phyloP scores from a whole-genome alignment of 2,113 vertebrate genomes.

The Poicephalus meyeri region DNA sequence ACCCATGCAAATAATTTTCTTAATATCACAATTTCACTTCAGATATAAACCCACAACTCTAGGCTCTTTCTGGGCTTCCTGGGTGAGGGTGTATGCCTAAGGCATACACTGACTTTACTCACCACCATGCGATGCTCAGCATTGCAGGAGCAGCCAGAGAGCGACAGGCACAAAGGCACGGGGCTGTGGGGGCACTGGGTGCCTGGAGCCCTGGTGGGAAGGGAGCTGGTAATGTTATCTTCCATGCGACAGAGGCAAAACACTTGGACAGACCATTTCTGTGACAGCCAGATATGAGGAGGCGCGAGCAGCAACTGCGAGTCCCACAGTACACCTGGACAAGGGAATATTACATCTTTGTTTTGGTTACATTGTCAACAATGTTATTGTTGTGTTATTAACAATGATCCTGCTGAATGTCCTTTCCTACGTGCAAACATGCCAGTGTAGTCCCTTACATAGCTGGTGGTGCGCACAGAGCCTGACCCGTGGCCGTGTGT shows the following conservation, averaged over 20 bases:
- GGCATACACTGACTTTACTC: neutral
- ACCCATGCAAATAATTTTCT: neutral
- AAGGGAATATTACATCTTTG: neutral
- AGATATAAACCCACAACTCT: fast-evolving
- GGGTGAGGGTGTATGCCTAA: no score
- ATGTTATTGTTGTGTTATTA: neutral
- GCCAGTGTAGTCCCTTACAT: fast-evolving
- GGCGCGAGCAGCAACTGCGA: neutral
- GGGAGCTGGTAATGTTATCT: neutral
- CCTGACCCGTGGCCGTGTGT: fast-evolving
- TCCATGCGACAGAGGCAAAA: neutral
- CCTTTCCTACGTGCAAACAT: fast-evolving
- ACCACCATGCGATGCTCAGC: fast-evolving
- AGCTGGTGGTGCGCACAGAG: fast-evolving
- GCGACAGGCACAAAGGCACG: neutral
- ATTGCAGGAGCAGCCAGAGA: neutral
- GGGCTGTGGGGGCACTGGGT: neutral
- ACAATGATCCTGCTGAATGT: neutral
- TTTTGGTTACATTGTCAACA: neutral
- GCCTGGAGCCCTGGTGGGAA: neutral
- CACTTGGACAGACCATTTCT: neutral
- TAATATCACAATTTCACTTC: neutral
- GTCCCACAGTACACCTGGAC: neutral
- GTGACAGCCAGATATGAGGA: neutral
- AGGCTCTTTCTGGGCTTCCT: neutral